Evolutionary conservation across 1,140 invertebrate species (phyloP).

Genomic region (Brachionus paranguensis): DNA sequence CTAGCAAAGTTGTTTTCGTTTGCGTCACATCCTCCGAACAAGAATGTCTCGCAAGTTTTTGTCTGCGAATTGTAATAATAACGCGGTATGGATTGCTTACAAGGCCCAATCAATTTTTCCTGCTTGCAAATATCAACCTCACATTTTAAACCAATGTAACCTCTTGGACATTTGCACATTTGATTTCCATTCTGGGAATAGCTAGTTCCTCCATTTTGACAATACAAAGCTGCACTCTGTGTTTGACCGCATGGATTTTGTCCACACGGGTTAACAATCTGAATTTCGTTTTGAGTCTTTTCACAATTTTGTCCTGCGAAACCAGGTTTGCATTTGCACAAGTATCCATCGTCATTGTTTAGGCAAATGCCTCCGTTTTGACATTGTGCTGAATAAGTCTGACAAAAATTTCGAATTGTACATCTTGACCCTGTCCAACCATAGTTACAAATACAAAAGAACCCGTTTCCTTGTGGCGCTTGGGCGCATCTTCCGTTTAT

Average conservation of each 20-base stretch:
- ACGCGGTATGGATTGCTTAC: slow-evolving; percentile 5
- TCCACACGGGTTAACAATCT: not conserved
- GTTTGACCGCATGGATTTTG: not conserved
- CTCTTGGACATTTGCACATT: slow-evolving; percentile 38
- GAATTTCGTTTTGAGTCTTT: slow-evolving; percentile 2
- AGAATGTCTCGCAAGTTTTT: not conserved
- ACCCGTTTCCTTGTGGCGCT: not conserved
- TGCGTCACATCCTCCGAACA: slow-evolving; percentile 5
- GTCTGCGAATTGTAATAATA: slow-evolving; percentile 34
- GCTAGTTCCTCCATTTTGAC: slow-evolving; percentile 15
- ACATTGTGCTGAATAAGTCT: not conserved
- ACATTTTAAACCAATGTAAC: slow-evolving; percentile 26
- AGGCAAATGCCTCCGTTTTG: slow-evolving; percentile 30
- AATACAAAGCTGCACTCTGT: not conserved
- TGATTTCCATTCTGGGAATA: not conserved
- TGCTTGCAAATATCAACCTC: slow-evolving; percentile 30
- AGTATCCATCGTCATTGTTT: not conserved
- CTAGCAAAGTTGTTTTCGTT: slow-evolving; percentile 36
- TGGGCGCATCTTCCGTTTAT: slow-evolving; percentile 9
- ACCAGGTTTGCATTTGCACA: not conserved
- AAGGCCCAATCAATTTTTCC: not conserved
- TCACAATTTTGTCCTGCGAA: not conserved
- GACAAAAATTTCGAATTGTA: slow-evolving; percentile 30
- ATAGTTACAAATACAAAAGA: slow-evolving; percentile 26
- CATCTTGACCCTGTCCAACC: slow-evolving; percentile 34